Evolutionary conservation across 2,888 invertebrate species (phyloP), one percentile per base, ranked within the genome.

Genomic region (Exephanes ischioxanthus): DNA sequence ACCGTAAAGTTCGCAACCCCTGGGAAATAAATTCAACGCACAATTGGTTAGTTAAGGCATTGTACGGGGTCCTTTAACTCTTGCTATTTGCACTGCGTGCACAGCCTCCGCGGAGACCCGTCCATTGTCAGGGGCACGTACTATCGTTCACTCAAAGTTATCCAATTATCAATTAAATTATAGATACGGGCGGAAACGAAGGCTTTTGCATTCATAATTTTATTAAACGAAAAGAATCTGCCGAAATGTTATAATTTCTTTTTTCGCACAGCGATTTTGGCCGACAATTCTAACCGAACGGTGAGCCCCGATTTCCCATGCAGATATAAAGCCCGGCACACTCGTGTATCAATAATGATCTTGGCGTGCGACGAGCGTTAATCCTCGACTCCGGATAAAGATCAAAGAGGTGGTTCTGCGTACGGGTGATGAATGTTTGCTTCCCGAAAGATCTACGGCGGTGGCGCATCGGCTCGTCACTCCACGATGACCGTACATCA

Each of bases 21-120:
- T 66, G 72, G 61, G 78, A 87, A 89, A 91, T 91, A 91, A 91
- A 92, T 92, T 89, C 86, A 84, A 89, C 87, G 89, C 86, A 89
- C 89, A 89, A 92, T 91, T 88, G 90, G 90, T 91, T 90, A 90
- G 91, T 91, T 91, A 90, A 83, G 76, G 85, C 83, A 80, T 83
- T 85, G 85, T 83, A 80, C 58, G 76, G 53, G 72, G 5, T 80
- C 63, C 61, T 80, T 68, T 45, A 53, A 63, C 61, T 63, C 61
- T 63, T 30, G 75, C 77, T 73, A 66, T 41, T 68, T 68, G 77
- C 45, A 67, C 76, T 51, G 53, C 22, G 33, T 53, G 76, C 37
- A 11, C 67, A 22, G 37, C 11, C 22, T 33, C 6, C 30, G 61
- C 30, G 61, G 2, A 33, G 61, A 22, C 37, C 51, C 53, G 51